Percentiles rank a stretch among this genome's conserved stretches.
Evolutionary conservation across 1,140 invertebrate genomes (phyloP).

Genomic region (Drosophila gunungcola): DNA sequence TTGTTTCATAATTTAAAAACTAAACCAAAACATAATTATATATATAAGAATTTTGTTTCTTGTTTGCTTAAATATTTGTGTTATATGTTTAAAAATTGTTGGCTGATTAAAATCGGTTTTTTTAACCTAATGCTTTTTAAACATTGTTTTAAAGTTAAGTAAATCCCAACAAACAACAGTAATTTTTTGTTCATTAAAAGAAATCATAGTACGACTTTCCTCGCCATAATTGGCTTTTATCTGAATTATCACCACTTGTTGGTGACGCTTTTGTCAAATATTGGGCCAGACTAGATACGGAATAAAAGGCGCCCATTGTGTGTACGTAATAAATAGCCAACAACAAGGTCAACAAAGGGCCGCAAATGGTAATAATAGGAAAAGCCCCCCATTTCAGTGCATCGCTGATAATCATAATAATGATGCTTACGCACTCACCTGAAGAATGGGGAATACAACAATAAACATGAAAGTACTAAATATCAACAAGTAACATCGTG

Average conservation of each 20-base stretch:
- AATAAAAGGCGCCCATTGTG: conserved; percentile 47
- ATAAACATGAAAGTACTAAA: conserved; percentile 8
- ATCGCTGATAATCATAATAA: conserved; percentile 17
- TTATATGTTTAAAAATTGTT: background rate
- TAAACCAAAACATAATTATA: too few species aligned
- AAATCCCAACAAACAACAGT: background rate
- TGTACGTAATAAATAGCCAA: conserved; percentile 53
- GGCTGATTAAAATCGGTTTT: background rate
- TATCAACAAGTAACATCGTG: conserved; percentile 16
- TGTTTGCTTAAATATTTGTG: too few species aligned
- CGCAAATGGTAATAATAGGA: conserved; percentile 41
- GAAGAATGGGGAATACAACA: conserved; percentile 25
- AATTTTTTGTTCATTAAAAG: background rate
- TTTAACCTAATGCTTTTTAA: background rate
- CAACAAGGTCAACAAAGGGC: conserved; percentile 57
- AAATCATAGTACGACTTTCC: conserved; percentile 6
- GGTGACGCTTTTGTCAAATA: conserved; percentile 47
- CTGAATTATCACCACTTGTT: conserved; percentile 45
- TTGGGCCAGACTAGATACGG: conserved; percentile 45
- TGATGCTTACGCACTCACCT: conserved; percentile 26
- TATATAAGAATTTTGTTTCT: too few species aligned
- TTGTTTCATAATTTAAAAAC: too few species aligned
- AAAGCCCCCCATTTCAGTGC: conserved; percentile 49
- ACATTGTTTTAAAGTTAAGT: background rate
- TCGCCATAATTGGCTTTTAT: conserved; percentile 30